Percentiles rank a stretch among this genome's conserved stretches.
Conservation (phyloP, 1,140 invertebrate species). For the Temnothorax longispinosus region DNA sequence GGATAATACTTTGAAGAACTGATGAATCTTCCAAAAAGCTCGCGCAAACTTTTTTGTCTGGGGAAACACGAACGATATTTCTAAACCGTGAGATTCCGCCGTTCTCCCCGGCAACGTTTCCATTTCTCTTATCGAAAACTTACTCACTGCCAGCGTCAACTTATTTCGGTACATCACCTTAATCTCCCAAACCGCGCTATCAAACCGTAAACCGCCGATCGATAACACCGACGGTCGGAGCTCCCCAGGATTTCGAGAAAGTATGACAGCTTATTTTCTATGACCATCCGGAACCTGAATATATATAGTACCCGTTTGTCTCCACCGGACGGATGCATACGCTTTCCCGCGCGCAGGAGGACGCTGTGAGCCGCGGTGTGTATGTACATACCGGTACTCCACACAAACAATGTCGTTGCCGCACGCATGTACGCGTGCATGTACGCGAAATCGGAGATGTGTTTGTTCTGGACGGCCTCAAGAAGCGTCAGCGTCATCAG, state of each 20-base stretch:
- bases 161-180: slow-evolving; percentile 18
- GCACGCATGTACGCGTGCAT: background rate
- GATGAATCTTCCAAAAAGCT: slow-evolving; percentile 19
- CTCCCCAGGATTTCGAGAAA: background rate
- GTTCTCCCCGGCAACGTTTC: slow-evolving; percentile 41
- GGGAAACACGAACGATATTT: slow-evolving; percentile 47
- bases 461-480: slow-evolving; percentile 25
- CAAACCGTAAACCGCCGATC: background rate
- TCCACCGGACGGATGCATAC: background rate
- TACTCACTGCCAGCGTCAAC: background rate
- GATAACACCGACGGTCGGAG: background rate
- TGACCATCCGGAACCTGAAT: background rate
- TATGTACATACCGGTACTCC: slow-evolving; percentile 38
- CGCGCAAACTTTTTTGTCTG: slow-evolving; percentile 50
- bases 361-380: background rate
- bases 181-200: slow-evolving; percentile 2
- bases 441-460: slow-evolving; percentile 29
- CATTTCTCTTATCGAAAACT: slow-evolving; percentile 40
- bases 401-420: slow-evolving; percentile 18
- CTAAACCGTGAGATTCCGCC: slow-evolving; percentile 34
- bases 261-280: slow-evolving; percentile 44
- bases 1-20: slow-evolving; percentile 27
- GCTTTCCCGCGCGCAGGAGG: background rate
- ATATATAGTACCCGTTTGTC: background rate
- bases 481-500: slow-evolving; percentile 47